Percentiles rank a stretch among this genome's conserved stretches.
Conservation (phyloP, 2,888 invertebrate genomes). For the Cristatella mucedo region DNA sequence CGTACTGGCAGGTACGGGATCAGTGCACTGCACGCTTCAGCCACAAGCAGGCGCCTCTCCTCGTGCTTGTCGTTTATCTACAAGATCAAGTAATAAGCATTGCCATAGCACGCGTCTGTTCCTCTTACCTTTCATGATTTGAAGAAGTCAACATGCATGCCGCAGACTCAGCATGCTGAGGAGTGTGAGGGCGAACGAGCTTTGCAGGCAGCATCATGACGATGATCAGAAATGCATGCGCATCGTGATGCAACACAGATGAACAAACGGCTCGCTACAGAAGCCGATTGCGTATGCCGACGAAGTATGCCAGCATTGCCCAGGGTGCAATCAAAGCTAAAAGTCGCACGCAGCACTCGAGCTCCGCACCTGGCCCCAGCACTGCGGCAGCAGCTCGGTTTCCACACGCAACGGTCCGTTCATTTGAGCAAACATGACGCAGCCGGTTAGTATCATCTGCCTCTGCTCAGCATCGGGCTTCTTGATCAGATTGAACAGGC, state of each 20-base stretch:
- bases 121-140: neutral
- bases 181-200: no score
- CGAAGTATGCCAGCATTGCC: neutral
- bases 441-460: constrained; percentile 39
- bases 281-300: no score
- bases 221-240: no score
- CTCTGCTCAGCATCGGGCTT: constrained; percentile 51
- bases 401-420: constrained; percentile 44
- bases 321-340: neutral
- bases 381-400: constrained; percentile 52
- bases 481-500: constrained; percentile 55
- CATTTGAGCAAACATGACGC: constrained; percentile 40
- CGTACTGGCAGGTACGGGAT: constrained; percentile 50
- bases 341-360: neutral
- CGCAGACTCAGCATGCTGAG: no score
- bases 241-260: no score
- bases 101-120: neutral
- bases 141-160: no score
- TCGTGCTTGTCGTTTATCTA: constrained; percentile 51
- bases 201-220: no score
- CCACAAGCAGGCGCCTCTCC: constrained; percentile 51
- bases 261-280: no score
- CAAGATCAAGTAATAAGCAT: constrained; percentile 11
- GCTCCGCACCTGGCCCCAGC: constrained; percentile 48
- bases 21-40: constrained; percentile 51